Evolutionary conservation across 37 sponge, comb jelly and placozoan genomes (phyloP).

Genomic region (Diacarnus erythraeanus): DNA sequence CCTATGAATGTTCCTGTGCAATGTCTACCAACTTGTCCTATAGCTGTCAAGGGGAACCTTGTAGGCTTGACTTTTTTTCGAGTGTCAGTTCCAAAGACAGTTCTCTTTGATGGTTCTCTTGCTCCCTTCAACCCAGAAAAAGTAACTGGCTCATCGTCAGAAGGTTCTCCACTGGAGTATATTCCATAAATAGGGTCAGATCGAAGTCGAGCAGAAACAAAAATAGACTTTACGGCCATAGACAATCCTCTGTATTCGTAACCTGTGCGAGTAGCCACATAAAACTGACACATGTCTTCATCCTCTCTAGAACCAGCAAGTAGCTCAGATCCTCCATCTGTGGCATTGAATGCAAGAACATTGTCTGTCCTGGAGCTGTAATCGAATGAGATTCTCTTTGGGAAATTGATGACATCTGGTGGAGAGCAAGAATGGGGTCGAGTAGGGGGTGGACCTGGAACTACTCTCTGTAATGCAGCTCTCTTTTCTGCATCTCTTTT

Average conservation of each 20-base stretch:
- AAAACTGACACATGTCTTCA: background rate
- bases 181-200: background rate
- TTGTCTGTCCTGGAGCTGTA: background rate
- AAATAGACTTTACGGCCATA: background rate
- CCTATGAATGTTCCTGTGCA: conserved; percentile 5
- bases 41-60: background rate
- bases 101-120: background rate
- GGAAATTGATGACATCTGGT: background rate
- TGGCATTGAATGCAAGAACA: background rate
- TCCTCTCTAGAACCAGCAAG: background rate
- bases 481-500: background rate
- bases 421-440: too few relatives aligned
- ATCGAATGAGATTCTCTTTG: background rate
- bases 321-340: background rate
- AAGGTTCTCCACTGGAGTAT: background rate
- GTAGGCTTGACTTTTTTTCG: background rate
- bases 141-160: too few relatives aligned
- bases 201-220: background rate
- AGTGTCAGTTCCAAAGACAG: background rate
- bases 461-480: background rate
- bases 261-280: background rate
- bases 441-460: background rate
- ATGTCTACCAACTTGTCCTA: background rate
- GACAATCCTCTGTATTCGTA: background rate
- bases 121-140: too few relatives aligned